phyloP scores from a whole-genome alignment of 1,140 invertebrate species.

The Grapholita molesta region DNA sequence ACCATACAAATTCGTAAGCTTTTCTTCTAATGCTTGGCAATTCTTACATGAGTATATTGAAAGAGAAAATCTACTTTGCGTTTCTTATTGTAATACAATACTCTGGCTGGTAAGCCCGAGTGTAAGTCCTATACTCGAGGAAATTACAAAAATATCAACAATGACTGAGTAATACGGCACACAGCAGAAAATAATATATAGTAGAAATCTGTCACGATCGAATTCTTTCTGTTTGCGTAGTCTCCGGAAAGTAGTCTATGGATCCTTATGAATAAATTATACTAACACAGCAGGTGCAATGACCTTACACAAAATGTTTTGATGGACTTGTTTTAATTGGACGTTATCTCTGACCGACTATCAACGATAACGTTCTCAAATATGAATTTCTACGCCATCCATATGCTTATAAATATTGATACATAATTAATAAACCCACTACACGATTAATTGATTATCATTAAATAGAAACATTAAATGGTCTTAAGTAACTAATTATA shows the following conservation, averaged over 20 bases:
- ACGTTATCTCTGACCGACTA: conserved; percentile 61
- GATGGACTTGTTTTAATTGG: conserved; percentile 77
- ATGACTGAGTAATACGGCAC: no score
- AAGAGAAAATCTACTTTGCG: no score
- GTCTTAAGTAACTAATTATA: not conserved
- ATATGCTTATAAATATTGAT: conserved; percentile 60
- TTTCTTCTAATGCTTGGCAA: no score
- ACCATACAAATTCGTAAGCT: no score
- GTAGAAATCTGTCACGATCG: no score
- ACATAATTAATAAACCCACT: conserved; percentile 62
- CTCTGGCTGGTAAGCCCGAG: no score
- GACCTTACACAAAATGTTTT: conserved; percentile 77
- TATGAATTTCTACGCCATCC: conserved; percentile 62
- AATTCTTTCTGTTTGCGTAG: no score
- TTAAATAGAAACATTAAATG: conserved; percentile 27
- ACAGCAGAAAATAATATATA: no score
- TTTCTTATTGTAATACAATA: no score
- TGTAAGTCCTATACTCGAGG: no score
- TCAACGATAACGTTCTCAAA: conserved; percentile 61
- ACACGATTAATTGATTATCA: conserved; percentile 54
- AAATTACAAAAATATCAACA: no score
- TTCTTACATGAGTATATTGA: no score
- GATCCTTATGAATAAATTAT: conserved; percentile 71
- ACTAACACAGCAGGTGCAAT: conserved; percentile 66
- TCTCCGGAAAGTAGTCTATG: conserved; percentile 30